A percentile compares a stretch with the other conserved stretches of the same genome.
Conservation (phyloP, 2,113 vertebrate genomes). For the Taurulus bubalis region DNA sequence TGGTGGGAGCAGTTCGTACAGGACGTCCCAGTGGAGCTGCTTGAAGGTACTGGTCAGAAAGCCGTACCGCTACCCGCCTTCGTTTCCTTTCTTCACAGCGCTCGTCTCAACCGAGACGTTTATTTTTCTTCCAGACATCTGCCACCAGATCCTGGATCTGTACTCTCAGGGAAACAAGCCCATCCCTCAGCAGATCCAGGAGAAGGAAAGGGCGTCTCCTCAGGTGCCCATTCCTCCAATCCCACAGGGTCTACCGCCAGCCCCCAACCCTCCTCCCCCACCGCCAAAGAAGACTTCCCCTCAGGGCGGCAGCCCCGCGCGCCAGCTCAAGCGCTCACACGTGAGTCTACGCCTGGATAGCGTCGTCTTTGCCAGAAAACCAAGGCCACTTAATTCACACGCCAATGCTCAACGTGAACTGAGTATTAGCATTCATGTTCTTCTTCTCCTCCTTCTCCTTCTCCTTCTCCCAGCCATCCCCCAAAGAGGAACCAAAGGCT, state of each 20-base stretch:
- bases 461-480: conserved; percentile 85
- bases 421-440: conserved; percentile 3
- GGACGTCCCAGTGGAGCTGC: conserved; percentile 96
- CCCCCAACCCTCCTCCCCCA: conserved; percentile 76
- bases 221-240: conserved; percentile 70
- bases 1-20: conserved; percentile 99
- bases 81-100: not conserved
- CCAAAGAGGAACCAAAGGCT: conserved; percentile 94
- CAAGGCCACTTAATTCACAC: not conserved
- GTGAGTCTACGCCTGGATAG: conserved; percentile 79
- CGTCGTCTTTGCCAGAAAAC: not conserved
- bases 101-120: not conserved
- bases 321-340: conserved; percentile 90
- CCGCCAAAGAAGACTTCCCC: conserved; percentile 92
- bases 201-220: conserved; percentile 76
- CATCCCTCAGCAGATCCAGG: conserved; percentile 95
- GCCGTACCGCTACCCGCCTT: fast-evolving
- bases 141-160: conserved; percentile 98
- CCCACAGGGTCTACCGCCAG: conserved; percentile 66
- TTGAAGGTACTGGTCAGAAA: conserved; percentile 88
- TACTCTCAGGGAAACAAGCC: conserved; percentile 99
- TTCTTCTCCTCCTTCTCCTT: conserved; percentile 26
- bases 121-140: conserved; percentile 87
- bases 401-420: not conserved
- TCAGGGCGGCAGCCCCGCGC: conserved; percentile 92